Conservation (phyloP, 2,797 vertebrate genomes). For the Denticeps clupeoides region DNA sequence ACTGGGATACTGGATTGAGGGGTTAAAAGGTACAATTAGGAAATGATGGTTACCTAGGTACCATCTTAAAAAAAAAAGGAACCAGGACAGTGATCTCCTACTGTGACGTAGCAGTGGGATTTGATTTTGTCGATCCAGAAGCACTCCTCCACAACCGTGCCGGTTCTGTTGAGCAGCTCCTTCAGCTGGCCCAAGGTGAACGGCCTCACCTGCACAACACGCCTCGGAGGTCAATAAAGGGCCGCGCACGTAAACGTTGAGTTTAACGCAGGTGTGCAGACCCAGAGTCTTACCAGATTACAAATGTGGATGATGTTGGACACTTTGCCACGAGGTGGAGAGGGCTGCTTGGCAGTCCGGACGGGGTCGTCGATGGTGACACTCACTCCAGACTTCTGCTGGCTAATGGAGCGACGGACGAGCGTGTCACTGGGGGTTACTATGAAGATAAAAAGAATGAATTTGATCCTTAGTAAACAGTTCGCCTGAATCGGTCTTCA, state of each 20-base stretch:
- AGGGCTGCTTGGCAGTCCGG: slow-evolving; percentile 66
- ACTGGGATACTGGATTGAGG: slow-evolving; percentile 72
- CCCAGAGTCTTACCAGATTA: slow-evolving; percentile 66
- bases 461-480: too few species aligned
- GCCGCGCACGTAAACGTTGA: too few species aligned
- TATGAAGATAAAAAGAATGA: too few species aligned
- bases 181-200: slow-evolving; percentile 85
- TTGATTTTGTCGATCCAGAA: slow-evolving; percentile 95
- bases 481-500: too few species aligned
- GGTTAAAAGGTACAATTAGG: not conserved
- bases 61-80: not conserved
- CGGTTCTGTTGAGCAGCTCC: slow-evolving; percentile 74
- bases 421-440: slow-evolving; percentile 68
- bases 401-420: slow-evolving; percentile 77
- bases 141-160: slow-evolving; percentile 69
- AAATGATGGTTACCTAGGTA: too few species aligned
- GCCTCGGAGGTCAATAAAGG: too few species aligned
- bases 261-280: too few species aligned
- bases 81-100: slow-evolving; percentile 38
- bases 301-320: slow-evolving; percentile 81
- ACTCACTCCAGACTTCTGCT: slow-evolving; percentile 77
- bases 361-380: slow-evolving; percentile 85
- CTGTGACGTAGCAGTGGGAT: slow-evolving; percentile 84
- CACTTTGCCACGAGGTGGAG: slow-evolving; percentile 72
- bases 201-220: slow-evolving; percentile 67